Evolutionary conservation across 2,797 vertebrate genomes (phyloP).

Genomic region (Prunella strophiata): DNA sequence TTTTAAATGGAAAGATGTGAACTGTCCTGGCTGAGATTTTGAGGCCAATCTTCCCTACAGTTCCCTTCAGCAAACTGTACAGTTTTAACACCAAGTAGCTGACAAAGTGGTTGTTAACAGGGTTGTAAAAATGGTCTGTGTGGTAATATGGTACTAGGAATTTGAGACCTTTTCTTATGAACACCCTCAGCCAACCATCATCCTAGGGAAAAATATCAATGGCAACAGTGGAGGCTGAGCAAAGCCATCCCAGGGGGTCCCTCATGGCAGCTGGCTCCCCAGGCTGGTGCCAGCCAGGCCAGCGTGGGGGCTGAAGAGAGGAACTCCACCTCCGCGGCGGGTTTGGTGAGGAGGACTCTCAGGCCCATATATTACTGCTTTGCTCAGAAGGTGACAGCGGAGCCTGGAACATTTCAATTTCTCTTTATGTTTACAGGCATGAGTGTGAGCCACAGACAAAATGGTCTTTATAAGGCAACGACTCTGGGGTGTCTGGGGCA

Average conservation of each 20-base stretch:
- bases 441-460: neutral
- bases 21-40: neutral
- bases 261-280: neutral
- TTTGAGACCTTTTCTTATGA: neutral
- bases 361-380: neutral
- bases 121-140: accelerated
- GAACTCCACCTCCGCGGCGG: neutral
- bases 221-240: neutral
- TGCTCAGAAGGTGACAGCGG: neutral
- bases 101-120: neutral
- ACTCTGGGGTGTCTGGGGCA: accelerated
- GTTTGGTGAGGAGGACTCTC: accelerated
- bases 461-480: slow-evolving; percentile 22
- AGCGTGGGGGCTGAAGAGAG: accelerated
- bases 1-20: neutral
- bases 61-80: neutral
- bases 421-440: neutral
- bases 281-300: neutral
- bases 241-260: neutral
- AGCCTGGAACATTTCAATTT: slow-evolving; percentile 45
- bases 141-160: neutral
- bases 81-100: neutral
- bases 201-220: neutral
- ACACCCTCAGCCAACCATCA: neutral
- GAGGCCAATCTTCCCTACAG: neutral